phyloP scores from a whole-genome alignment of 64 coral and sea anemone species.

The Pocillopora verrucosa region DNA sequence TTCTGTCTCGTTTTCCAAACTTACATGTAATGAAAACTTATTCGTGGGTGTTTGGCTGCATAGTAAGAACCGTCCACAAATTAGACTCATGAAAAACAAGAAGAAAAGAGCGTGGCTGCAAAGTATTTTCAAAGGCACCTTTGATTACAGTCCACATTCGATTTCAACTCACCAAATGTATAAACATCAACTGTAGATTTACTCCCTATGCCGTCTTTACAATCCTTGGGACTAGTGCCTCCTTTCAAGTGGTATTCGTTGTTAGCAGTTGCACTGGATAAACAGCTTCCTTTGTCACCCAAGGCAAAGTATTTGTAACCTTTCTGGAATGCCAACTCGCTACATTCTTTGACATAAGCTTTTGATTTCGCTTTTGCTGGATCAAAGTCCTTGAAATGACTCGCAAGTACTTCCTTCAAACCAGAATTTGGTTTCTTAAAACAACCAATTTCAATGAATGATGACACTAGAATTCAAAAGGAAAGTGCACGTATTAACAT shows the following conservation, averaged over 20 bases:
- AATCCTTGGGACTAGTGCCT: neutral
- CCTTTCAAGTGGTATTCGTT: neutral
- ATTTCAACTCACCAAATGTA: neutral
- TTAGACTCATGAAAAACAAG: too few species aligned
- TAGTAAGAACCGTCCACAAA: too few species aligned
- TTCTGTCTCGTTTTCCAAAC: too few species aligned
- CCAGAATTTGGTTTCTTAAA: neutral
- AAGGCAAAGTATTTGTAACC: conserved; percentile 40
- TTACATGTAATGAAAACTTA: too few species aligned
- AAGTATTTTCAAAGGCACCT: neutral
- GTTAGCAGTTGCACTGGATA: neutral
- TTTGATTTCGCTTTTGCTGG: neutral
- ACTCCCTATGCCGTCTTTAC: neutral
- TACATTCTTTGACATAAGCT: neutral
- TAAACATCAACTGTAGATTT: neutral
- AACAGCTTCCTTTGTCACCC: conserved; percentile 30
- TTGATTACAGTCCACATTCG: neutral
- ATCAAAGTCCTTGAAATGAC: neutral
- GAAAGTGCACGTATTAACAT: neutral
- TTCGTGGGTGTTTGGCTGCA: too few species aligned
- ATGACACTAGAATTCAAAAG: neutral
- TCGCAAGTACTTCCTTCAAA: neutral
- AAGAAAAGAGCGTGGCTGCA: too few species aligned
- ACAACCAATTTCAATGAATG: neutral
- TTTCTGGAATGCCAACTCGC: neutral